phyloP scores from a whole-genome alignment of 1,140 invertebrate species.

The Drosophila jambulina region DNA sequence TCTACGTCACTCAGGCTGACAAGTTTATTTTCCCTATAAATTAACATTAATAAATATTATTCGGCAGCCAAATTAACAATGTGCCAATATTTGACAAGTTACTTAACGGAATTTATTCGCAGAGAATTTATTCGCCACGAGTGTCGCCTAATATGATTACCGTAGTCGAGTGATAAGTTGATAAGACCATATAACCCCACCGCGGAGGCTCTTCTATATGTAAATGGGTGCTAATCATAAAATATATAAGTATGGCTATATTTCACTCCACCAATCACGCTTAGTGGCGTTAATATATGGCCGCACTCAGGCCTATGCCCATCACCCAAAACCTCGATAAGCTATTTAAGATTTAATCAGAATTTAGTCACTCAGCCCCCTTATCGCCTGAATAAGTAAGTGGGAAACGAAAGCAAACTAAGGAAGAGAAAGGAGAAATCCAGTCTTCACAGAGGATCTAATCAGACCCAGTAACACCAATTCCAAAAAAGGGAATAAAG shows the following conservation, averaged over 20 bases:
- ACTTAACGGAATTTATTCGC: constrained; percentile 53
- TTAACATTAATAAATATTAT: constrained; percentile 64
- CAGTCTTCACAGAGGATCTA: neutral
- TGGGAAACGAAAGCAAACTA: constrained; percentile 15
- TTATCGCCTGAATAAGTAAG: constrained; percentile 20
- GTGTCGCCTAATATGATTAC: constrained; percentile 39
- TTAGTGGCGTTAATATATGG: constrained; percentile 55
- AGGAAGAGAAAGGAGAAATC: neutral
- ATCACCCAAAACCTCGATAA: constrained; percentile 39
- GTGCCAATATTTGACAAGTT: constrained; percentile 70
- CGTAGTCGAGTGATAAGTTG: constrained; percentile 49
- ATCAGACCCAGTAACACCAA: neutral
- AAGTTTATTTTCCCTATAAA: constrained; percentile 55
- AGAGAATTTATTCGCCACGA: constrained; percentile 60
- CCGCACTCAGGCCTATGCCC: constrained; percentile 24
- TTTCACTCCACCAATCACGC: constrained; percentile 50
- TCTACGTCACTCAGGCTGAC: constrained; percentile 54
- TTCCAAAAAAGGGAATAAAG: neutral
- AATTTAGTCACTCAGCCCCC: constrained; percentile 13
- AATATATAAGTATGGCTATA: constrained; percentile 53
- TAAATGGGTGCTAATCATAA: constrained; percentile 67
- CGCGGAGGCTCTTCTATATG: constrained; percentile 24
- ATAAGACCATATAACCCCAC: constrained; percentile 42
- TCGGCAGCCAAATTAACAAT: constrained; percentile 63
- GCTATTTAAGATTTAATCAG: constrained; percentile 45